Conservation (phyloP, 2,113 vertebrate species). For the Festucalex cinctus region DNA sequence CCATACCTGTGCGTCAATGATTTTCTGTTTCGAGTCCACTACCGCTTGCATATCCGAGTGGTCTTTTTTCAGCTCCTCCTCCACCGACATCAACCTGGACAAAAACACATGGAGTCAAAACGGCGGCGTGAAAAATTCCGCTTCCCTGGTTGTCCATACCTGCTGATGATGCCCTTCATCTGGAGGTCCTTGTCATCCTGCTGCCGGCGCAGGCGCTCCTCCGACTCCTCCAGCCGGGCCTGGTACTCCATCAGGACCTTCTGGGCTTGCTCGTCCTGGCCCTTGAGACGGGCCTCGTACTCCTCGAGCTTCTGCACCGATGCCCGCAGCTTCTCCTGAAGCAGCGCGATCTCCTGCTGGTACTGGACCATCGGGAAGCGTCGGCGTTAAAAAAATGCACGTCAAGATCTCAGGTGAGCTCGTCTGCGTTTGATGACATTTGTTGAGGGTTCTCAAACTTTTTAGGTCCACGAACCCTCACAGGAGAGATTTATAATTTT, state of each 20-base stretch:
- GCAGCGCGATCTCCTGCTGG: conserved; percentile 88
- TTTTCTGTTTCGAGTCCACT: conserved; percentile 98
- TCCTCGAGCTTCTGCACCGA: conserved; percentile 97
- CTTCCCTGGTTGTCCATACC: conserved; percentile 65
- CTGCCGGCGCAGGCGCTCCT: conserved; percentile 91
- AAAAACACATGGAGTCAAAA: background rate
- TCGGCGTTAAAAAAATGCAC: background rate
- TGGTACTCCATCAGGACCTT: conserved; percentile 97
- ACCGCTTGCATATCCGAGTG: conserved; percentile 97
- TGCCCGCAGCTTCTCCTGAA: conserved; percentile 92
- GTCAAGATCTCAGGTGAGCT: background rate
- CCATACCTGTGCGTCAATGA: conserved; percentile 94
- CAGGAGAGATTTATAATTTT: too few species aligned
- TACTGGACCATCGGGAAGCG: conserved; percentile 65
- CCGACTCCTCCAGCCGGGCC: conserved; percentile 91
- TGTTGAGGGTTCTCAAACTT: too few species aligned
- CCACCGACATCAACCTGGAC: conserved; percentile 92
- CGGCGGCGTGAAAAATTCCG: too few species aligned
- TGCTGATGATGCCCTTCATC: conserved; percentile 99
- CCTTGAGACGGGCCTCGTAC: conserved; percentile 90
- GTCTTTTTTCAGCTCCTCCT: conserved; percentile 97
- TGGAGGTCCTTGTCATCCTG: conserved; percentile 98
- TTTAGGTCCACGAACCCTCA: too few species aligned
- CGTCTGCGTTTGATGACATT: too few species aligned
- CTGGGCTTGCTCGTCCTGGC: conserved; percentile 93